A percentile compares a stretch with the other conserved stretches of the same genome.
Evolutionary conservation across 2,888 invertebrate genomes (phyloP).

Genomic region (Cactoblastis cactorum): DNA sequence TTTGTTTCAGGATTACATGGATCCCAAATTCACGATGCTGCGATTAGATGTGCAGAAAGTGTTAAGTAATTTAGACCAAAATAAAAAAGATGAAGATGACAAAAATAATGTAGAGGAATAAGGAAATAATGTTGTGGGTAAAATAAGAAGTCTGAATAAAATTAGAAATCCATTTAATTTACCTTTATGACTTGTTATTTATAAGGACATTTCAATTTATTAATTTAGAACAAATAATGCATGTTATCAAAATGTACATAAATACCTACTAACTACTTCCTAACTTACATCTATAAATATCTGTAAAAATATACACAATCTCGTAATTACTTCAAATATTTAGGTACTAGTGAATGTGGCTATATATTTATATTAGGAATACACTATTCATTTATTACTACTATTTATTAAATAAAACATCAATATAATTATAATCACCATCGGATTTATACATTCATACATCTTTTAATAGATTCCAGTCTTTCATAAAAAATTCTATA

Average conservation of each 20-base stretch:
- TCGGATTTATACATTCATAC: constrained; percentile 29
- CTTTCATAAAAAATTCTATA: constrained; percentile 55
- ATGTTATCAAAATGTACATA: constrained; percentile 74
- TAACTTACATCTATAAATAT: constrained; percentile 58
- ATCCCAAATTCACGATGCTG: constrained; percentile 73
- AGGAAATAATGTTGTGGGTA: constrained; percentile 18
- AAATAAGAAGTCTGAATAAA: constrained; percentile 64
- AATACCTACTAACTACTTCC: constrained; percentile 52
- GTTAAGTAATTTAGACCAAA: constrained; percentile 56
- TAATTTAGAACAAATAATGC: constrained; percentile 38
- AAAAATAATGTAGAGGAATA: constrained; percentile 28
- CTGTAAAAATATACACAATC: constrained; percentile 70
- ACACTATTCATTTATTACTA: constrained; percentile 34
- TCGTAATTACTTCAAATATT: constrained; percentile 35
- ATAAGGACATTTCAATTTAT: constrained; percentile 42
- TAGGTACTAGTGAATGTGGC: constrained; percentile 45
- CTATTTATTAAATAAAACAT: constrained; percentile 22
- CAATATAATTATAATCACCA: constrained; percentile 10
- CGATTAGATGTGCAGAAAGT: constrained; percentile 70
- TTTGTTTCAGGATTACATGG: constrained; percentile 63
- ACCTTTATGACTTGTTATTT: constrained; percentile 58
- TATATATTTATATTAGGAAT: constrained; percentile 35
- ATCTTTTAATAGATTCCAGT: constrained; percentile 44
- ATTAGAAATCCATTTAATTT: constrained; percentile 65
- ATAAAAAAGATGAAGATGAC: constrained; percentile 39